Evolutionary conservation across 2,888 invertebrate genomes (phyloP).

Genomic region (Xestia ashworthii): DNA sequence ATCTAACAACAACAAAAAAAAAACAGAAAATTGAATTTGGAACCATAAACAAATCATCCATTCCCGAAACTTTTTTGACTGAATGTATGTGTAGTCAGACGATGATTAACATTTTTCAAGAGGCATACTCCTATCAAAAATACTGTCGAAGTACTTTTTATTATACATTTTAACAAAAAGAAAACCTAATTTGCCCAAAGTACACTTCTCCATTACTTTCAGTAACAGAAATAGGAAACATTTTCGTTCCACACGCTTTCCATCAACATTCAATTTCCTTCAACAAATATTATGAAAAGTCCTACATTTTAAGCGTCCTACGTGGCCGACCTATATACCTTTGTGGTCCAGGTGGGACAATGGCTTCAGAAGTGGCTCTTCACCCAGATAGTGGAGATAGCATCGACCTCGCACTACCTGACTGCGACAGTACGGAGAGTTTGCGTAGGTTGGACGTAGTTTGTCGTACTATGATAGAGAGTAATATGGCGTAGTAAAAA

Average conservation of each 20-base stretch:
- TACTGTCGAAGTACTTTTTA: neutral
- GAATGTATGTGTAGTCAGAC: neutral
- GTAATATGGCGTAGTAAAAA: neutral
- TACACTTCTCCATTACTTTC: neutral
- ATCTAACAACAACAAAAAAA: too few relatives aligned
- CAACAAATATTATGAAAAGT: slow-evolving; percentile 49
- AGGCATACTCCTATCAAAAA: neutral
- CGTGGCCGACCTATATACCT: slow-evolving; percentile 62
- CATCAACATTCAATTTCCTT: slow-evolving; percentile 26
- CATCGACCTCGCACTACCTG: slow-evolving; percentile 57
- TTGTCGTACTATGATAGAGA: slow-evolving; percentile 4
- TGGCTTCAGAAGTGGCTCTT: slow-evolving; percentile 75
- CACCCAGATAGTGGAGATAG: slow-evolving; percentile 77
- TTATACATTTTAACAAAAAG: neutral
- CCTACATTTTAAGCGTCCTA: slow-evolving; percentile 42
- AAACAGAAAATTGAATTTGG: too few relatives aligned
- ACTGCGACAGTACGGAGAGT: slow-evolving; percentile 21
- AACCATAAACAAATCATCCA: too few relatives aligned
- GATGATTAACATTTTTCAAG: neutral
- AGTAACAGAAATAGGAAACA: slow-evolving; percentile 18
- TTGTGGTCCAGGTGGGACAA: slow-evolving; percentile 73
- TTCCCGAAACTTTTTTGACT: too few relatives aligned
- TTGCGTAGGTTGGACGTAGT: slow-evolving; percentile 24
- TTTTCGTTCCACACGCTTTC: slow-evolving; percentile 5
- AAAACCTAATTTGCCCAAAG: slow-evolving; percentile 3